Conservation (phyloP, 2,888 invertebrate species). For the Blastobasis lacticolella region DNA sequence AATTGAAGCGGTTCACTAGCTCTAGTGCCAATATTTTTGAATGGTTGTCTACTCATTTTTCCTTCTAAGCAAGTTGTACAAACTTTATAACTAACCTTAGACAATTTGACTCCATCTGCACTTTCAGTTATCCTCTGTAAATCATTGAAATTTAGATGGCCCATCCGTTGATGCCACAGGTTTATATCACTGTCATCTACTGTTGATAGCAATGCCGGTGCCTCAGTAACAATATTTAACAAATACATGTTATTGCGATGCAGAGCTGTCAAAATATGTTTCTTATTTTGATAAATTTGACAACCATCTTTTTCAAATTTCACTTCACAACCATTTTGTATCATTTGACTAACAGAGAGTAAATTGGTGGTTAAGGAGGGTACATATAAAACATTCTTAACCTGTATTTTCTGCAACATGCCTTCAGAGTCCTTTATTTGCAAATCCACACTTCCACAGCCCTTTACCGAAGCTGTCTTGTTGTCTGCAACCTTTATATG, state of each 20-base stretch:
- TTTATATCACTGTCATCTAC: neutral
- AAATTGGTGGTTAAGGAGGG: conserved; percentile 11
- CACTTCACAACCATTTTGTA: conserved; percentile 9
- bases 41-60: conserved; percentile 6
- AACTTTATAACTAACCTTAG: conserved; percentile 5
- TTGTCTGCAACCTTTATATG: conserved; percentile 14
- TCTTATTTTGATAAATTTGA: conserved; percentile 3
- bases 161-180: conserved; percentile 5
- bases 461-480: conserved; percentile 7
- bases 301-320: conserved; percentile 9
- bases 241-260: neutral
- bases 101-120: conserved; percentile 6
- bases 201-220: neutral
- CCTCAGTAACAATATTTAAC: neutral
- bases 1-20: conserved; percentile 5
- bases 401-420: neutral
- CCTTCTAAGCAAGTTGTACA: conserved; percentile 8
- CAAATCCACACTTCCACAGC: neutral
- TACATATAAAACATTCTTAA: conserved; percentile 12
- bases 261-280: neutral
- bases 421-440: neutral
- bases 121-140: neutral
- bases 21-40: conserved; percentile 2
- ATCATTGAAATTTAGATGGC: neutral
- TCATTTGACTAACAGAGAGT: conserved; percentile 12